Percentiles rank a stretch among this genome's conserved stretches.
Evolutionary conservation across 2,113 vertebrate species (phyloP).

Genomic region (Octodon degus): DNA sequence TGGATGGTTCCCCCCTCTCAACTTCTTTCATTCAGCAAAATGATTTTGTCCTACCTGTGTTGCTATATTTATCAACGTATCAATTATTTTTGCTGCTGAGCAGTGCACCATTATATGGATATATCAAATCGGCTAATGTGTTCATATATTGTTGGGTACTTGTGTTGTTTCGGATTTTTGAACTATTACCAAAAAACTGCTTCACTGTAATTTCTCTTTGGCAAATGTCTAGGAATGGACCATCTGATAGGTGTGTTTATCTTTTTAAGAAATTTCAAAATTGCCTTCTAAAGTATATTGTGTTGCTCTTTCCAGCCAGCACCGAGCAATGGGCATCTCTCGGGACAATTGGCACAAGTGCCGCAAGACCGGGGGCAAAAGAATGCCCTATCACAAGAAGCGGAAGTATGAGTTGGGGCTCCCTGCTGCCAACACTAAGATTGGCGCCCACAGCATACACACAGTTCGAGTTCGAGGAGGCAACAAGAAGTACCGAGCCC

Average conservation of each 20-base stretch:
- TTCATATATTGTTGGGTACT: not conserved
- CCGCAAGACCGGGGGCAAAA: no score
- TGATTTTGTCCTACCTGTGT: not conserved
- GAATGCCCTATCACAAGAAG: no score
- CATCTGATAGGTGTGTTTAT: not conserved
- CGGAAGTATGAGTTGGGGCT: no score
- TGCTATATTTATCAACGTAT: not conserved
- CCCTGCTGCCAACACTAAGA: no score
- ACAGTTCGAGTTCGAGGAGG: no score
- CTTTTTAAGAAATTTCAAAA: not conserved
- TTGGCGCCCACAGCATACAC: no score
- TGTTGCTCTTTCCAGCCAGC: no score
- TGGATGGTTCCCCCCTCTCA: not conserved
- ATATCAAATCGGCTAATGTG: not conserved
- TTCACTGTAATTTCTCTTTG: not conserved
- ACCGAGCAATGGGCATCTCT: no score
- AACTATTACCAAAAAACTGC: not conserved
- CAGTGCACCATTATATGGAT: not conserved
- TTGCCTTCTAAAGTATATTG: conserved; percentile 4
- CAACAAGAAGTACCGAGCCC: no score
- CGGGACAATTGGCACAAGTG: no score
- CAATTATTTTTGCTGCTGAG: not conserved
- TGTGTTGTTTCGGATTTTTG: not conserved
- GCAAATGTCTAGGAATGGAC: not conserved
- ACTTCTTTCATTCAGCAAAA: not conserved